A percentile compares a stretch with the other conserved stretches of the same genome.
These are phyloP conservation scores for Drosophila mulleri DNA, from an alignment of 2,888 invertebrate species.

Conservation along the genomic window DNA sequence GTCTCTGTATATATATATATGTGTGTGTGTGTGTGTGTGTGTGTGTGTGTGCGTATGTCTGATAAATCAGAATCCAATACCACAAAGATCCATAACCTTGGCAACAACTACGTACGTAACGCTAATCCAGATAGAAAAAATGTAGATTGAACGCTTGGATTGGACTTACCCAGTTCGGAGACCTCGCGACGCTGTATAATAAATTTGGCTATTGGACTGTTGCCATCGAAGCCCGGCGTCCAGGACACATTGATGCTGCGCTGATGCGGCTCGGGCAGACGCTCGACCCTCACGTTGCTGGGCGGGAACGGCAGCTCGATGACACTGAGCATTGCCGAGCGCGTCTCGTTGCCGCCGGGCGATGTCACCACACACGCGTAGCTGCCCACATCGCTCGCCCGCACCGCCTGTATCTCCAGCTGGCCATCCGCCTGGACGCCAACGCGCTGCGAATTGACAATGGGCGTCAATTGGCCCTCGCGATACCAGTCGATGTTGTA, in stretches of 20 bases:
- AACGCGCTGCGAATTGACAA: constrained; percentile 89
- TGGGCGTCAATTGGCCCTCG: constrained; percentile 89
- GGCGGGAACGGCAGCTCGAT: constrained; percentile 98
- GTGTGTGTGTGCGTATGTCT: neutral
- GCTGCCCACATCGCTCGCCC: constrained; percentile 96
- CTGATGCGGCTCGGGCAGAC: constrained; percentile 89
- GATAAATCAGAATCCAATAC: constrained; percentile 48
- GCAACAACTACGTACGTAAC: constrained; percentile 19
- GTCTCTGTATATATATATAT: constrained; percentile 1
- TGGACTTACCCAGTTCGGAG: constrained; percentile 91
- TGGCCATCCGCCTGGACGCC: constrained; percentile 93
- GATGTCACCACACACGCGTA: constrained; percentile 96
- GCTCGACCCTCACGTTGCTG: constrained; percentile 91
- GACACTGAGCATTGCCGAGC: constrained; percentile 93
- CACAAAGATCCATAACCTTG: constrained; percentile 33
- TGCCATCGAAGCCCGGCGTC: constrained; percentile 98
- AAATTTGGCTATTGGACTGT: constrained; percentile 96
- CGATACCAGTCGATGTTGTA: constrained; percentile 96
- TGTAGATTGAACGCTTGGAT: constrained; percentile 27
- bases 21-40: constrained; percentile 8
- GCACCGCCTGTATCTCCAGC: constrained; percentile 93
- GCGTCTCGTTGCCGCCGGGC: constrained; percentile 96
- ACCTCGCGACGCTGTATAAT: constrained; percentile 96
- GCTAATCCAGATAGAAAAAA: constrained; percentile 11
- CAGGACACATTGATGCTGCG: constrained; percentile 96